Evolutionary conservation across 2,888 invertebrate species (phyloP), one percentile per base, ranked within the genome.

Genomic region (Eilema caniola): DNA sequence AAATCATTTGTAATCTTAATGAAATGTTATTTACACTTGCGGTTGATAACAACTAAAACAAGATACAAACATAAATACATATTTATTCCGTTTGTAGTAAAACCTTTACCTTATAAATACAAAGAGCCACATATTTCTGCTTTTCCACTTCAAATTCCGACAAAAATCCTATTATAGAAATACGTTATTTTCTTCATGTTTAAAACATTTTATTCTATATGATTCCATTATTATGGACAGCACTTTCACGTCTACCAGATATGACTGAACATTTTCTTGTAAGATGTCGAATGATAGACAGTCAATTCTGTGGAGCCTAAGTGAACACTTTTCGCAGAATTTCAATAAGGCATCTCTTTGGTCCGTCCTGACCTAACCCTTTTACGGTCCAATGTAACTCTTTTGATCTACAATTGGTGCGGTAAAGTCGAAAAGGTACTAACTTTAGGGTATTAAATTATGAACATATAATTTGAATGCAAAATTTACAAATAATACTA

Each of bases 321-420:
- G 60, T 71, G 72, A 79, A 67, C 62, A 77, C 69, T 74, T 81
- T 72, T 73, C 66, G 59, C 61, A 66, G 79, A 77, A 81, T 74
- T 65, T 71, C 67, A 73, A 81, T 74, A 67, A 73, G 67, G 62
- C 59, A 53, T 65, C 64, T 65, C 64, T 70, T n/a, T 23, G 47
- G 64, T 25, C 63, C 59, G 16, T 63, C 47, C n/a, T 67, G 56
- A 59, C 69, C 70, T 57, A 62, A 71, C 75, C 69, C 64, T 79
- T 80, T 72, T 69, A 68, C 70, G 64, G 70, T 65, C 71, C 66
- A 47, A 33, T 73, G 53, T 56, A 47, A 62, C 33, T 67, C 72
- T 69, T 77, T 63, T 67, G 71, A 73, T 73, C 62, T 65, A 67
- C 67, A 74, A 77, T 75, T 77, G 69, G 61, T 66, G 66, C 66